These are phyloP conservation scores for Anagrus nilaparvatae DNA, from an alignment of 1,140 invertebrate genomes.

Conservation along the genomic window DNA sequence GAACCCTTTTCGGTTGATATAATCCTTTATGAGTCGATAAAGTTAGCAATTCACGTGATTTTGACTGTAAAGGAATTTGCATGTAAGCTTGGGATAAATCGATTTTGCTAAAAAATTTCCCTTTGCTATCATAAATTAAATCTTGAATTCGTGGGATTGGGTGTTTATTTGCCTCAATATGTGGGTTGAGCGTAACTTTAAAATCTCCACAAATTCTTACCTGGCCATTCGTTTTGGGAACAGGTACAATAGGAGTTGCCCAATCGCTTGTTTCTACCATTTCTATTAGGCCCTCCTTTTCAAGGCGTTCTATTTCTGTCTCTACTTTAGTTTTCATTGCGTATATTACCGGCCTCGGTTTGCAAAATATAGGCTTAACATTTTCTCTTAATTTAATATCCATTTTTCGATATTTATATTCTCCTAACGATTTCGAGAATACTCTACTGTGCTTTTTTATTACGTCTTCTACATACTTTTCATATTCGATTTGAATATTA, in stretches of 20 bases:
- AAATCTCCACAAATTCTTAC: too few relatives aligned
- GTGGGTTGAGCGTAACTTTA: constrained; percentile 18
- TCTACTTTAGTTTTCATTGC: constrained; percentile 21
- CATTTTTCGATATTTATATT: too few relatives aligned
- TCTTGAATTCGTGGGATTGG: constrained; percentile 2
- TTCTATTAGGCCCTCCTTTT: constrained; percentile 25
- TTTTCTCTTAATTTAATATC: constrained; percentile 22
- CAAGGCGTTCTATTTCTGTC: constrained; percentile 23
- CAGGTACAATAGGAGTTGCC: constrained; percentile 35
- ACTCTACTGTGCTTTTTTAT: too few relatives aligned
- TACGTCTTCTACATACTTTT: too few relatives aligned
- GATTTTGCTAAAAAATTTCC: constrained; percentile 6
- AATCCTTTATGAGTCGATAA: constrained; percentile 23
- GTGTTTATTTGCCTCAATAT: constrained; percentile 1
- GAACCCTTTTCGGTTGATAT: constrained; percentile 25
- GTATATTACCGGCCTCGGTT: constrained; percentile 23
- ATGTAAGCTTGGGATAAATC: constrained; percentile 13
- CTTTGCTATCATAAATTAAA: constrained; percentile 12
- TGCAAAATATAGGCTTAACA: constrained; percentile 24
- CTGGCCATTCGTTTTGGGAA: too few relatives aligned
- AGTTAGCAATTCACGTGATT: constrained; percentile 8
- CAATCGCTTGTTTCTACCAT: constrained; percentile 31
- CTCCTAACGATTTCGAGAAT: too few relatives aligned
- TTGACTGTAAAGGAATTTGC: constrained; percentile 11
- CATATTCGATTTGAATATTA: too few relatives aligned